phyloP scores from a whole-genome alignment of 2,888 invertebrate genomes.

The Metallyticus violacea region DNA sequence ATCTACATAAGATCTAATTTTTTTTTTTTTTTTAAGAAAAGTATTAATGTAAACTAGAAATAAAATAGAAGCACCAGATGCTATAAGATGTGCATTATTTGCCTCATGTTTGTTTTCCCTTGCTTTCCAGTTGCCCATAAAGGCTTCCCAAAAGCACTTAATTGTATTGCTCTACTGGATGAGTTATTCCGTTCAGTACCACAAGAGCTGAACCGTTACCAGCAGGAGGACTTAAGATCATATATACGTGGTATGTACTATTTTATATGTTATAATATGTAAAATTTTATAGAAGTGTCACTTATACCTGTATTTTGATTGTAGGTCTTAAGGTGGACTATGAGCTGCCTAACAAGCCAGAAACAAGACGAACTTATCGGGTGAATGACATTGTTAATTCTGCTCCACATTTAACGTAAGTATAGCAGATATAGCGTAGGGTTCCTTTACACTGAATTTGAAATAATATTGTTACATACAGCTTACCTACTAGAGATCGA shows the following conservation, averaged over 20 bases:
- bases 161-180: slow-evolving; percentile 49
- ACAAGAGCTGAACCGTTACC: slow-evolving; percentile 38
- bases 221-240: slow-evolving; percentile 36
- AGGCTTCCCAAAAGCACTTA: slow-evolving; percentile 63
- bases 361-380: slow-evolving; percentile 47
- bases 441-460: no score
- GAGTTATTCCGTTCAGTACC: slow-evolving; percentile 40
- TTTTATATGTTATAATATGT: no score
- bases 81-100: no score
- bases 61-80: no score
- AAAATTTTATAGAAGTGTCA: no score
- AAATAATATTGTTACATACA: no score
- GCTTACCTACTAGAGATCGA: no score
- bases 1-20: no score
- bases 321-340: slow-evolving; percentile 48
- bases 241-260: slow-evolving; percentile 47
- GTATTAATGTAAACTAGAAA: no score
- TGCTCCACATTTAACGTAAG: slow-evolving; percentile 38
- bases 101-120: no score
- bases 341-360: slow-evolving; percentile 47
- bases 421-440: no score
- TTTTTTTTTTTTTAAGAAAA: no score
- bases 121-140: slow-evolving; percentile 63
- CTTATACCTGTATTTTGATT: slow-evolving; percentile 7
- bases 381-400: slow-evolving; percentile 47